phyloP scores from a whole-genome alignment of 2,113 vertebrate genomes.

The Felis chaus region DNA sequence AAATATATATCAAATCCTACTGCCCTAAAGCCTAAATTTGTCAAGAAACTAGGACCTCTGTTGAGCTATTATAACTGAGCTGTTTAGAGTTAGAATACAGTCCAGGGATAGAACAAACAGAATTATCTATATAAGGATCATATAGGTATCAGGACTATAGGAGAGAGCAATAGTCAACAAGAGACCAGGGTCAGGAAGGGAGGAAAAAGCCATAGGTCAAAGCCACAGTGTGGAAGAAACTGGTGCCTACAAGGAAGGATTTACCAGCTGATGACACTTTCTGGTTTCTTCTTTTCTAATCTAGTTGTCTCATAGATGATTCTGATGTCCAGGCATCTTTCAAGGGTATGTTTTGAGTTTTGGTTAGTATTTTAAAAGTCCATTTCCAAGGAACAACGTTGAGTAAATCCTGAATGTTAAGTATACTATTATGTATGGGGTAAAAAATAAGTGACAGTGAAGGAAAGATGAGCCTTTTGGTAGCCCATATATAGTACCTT shows the following conservation, averaged over 20 bases:
- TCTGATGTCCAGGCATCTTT: neutral
- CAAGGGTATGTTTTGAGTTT: neutral
- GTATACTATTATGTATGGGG: neutral
- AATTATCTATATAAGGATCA: neutral
- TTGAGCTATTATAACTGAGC: neutral
- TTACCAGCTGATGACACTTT: neutral
- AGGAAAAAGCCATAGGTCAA: neutral
- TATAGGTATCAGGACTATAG: neutral
- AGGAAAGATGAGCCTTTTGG: neutral
- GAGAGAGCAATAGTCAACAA: neutral
- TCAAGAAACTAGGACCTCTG: neutral
- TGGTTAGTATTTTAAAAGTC: neutral
- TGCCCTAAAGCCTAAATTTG: neutral
- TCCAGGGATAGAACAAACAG: neutral
- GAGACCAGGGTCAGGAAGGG: neutral
- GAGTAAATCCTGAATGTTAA: neutral
- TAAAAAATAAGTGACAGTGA: neutral
- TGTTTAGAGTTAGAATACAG: neutral
- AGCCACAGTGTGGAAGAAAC: neutral
- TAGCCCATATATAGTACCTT: neutral
- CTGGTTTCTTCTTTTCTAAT: neutral
- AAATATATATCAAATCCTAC: neutral
- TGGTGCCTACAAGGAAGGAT: neutral
- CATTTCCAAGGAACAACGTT: neutral
- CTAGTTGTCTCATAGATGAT: neutral